Conservation (phyloP, 2,888 invertebrate species). For the Drosophila infuscata region DNA sequence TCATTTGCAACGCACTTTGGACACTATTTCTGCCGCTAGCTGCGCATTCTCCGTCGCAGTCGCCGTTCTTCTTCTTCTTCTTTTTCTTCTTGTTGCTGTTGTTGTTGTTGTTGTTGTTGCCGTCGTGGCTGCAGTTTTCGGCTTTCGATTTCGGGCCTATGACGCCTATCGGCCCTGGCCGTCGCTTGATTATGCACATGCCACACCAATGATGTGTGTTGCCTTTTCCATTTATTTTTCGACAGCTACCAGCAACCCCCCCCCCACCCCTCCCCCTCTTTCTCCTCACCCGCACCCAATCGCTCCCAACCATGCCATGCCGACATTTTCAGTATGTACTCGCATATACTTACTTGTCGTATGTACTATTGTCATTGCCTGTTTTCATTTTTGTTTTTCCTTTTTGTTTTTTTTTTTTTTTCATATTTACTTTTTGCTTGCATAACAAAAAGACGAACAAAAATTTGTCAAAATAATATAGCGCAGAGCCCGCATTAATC, state of each 20-base stretch:
- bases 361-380: slow-evolving; percentile 25
- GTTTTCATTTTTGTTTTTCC: slow-evolving; percentile 14
- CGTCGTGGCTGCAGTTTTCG: slow-evolving; percentile 55
- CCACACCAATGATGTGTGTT: slow-evolving; percentile 77
- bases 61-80: background rate
- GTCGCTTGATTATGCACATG: slow-evolving; percentile 77
- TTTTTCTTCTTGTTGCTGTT: background rate
- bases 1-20: slow-evolving; percentile 82
- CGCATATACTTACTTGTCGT: slow-evolving; percentile 33
- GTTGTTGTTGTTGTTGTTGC: slow-evolving; percentile 1
- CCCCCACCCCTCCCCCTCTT: background rate
- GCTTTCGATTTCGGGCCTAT: slow-evolving; percentile 66
- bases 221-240: slow-evolving; percentile 72
- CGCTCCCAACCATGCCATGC: slow-evolving; percentile 19
- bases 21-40: slow-evolving; percentile 56
- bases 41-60: slow-evolving; percentile 56
- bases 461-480: slow-evolving; percentile 62
- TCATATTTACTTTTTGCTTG: slow-evolving; percentile 4
- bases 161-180: slow-evolving; percentile 49
- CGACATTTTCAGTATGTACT: slow-evolving; percentile 42
- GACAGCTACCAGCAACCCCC: slow-evolving; percentile 40
- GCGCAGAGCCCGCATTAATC: slow-evolving; percentile 56
- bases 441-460: slow-evolving; percentile 43
- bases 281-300: background rate
- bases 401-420: slow-evolving; percentile 31